A percentile compares a stretch with the other conserved stretches of the same genome.
phyloP scores from a whole-genome alignment of 2,888 invertebrate species.

The Liodrosophila aerea region DNA sequence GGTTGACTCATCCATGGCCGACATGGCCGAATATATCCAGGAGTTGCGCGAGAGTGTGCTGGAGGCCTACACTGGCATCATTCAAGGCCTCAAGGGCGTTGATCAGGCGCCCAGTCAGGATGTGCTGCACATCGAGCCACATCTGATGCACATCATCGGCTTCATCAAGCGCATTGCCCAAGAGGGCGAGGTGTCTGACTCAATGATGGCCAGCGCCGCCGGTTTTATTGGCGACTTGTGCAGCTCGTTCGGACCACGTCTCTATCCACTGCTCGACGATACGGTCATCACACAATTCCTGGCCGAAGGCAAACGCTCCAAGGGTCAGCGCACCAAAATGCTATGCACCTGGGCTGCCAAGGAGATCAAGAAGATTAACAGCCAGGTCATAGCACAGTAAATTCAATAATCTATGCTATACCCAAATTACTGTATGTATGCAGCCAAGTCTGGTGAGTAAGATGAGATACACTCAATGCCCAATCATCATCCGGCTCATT shows the following conservation, averaged over 20 bases:
- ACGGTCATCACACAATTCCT: constrained; percentile 92
- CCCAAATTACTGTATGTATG: constrained; percentile 38
- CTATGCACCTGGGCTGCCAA: constrained; percentile 97
- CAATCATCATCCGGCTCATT: no score
- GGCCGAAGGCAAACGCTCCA: constrained; percentile 92
- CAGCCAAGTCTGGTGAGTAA: constrained; percentile 69
- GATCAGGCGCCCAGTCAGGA: constrained; percentile 86
- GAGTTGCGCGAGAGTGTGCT: constrained; percentile 97
- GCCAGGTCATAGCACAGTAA: constrained; percentile 76
- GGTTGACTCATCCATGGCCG: constrained; percentile 94
- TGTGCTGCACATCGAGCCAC: constrained; percentile 91
- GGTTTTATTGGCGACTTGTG: constrained; percentile 98
- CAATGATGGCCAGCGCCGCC: constrained; percentile 92
- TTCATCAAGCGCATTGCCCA: constrained; percentile 93
- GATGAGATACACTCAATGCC: no score
- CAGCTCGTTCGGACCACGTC: constrained; percentile 92
- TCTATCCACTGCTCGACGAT: constrained; percentile 92
- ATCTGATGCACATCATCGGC: constrained; percentile 93
- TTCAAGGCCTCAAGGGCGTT: constrained; percentile 96
- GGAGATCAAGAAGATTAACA: constrained; percentile 93
- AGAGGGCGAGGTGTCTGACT: constrained; percentile 93
- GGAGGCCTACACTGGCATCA: constrained; percentile 98
- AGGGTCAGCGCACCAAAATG: constrained; percentile 93
- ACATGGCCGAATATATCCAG: constrained; percentile 98
- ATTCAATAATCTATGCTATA: constrained; percentile 15